Evolutionary conservation across 2,113 vertebrate genomes (phyloP).

Genomic region (Heptranchias perlo): DNA sequence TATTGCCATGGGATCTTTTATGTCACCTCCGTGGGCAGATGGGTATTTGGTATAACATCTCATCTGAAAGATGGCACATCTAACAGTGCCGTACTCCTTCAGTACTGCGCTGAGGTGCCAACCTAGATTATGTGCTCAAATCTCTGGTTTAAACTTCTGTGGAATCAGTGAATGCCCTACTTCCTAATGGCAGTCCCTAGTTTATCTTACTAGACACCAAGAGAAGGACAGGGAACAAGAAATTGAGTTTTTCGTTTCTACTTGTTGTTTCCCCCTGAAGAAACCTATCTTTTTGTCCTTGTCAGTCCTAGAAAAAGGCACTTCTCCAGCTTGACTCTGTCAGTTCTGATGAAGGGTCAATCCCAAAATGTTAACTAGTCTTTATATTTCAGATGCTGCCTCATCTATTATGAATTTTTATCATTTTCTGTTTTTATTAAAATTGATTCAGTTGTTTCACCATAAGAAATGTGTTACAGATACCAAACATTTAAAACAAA

Average conservation of each 20-base stretch:
- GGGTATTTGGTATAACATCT: no score
- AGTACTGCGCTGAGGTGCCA: neutral
- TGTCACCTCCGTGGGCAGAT: neutral
- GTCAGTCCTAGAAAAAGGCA: neutral
- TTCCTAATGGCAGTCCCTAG: no score
- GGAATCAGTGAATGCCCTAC: no score
- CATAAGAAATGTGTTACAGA: neutral
- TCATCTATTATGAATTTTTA: neutral
- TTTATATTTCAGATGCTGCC: neutral
- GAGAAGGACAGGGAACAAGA: neutral
- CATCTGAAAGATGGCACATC: neutral
- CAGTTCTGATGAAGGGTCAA: neutral
- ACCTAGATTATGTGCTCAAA: neutral
- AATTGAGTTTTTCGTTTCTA: neutral
- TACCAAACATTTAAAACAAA: neutral
- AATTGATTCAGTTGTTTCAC: neutral
- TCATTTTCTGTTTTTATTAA: neutral
- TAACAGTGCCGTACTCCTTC: neutral
- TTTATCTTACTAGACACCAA: neutral
- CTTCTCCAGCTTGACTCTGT: neutral
- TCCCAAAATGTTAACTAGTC: neutral
- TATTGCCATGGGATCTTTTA: neutral
- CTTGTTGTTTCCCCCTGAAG: neutral
- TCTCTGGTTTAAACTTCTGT: neutral
- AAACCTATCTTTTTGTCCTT: no score